These are phyloP conservation scores for Callaeas wilsoni DNA, from an alignment of 2,113 vertebrate species.

Conservation along the genomic window DNA sequence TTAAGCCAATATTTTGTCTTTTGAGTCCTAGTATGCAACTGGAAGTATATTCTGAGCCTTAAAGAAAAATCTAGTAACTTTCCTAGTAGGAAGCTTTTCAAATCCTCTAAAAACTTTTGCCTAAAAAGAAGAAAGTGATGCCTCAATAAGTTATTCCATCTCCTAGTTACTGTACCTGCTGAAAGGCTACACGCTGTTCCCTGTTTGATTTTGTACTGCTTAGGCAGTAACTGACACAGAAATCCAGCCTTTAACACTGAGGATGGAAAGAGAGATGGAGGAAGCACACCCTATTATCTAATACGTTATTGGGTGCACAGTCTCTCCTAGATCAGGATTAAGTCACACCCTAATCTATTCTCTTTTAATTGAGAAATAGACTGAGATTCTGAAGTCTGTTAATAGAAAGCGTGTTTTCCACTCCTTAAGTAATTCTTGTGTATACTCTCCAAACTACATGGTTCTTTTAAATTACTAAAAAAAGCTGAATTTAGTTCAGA, in stretches of 20 bases:
- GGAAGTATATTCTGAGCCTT: background rate
- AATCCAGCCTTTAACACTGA: background rate
- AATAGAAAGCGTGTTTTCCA: background rate
- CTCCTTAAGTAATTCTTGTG: background rate
- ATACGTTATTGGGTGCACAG: fast-evolving
- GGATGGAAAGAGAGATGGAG: background rate
- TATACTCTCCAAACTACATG: background rate
- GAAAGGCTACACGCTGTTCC: background rate
- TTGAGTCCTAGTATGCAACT: background rate
- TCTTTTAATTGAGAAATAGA: background rate
- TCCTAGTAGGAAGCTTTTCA: background rate
- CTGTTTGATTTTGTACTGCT: background rate
- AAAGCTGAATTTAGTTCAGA: background rate
- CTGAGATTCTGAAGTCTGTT: background rate
- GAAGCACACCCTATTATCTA: background rate
- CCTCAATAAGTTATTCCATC: background rate
- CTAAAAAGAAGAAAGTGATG: background rate
- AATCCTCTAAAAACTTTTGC: background rate
- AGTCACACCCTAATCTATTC: background rate
- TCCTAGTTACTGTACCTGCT: background rate
- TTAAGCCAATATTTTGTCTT: background rate
- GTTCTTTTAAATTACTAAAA: background rate
- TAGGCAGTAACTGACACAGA: background rate
- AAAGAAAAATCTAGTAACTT: background rate
- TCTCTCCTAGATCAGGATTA: background rate